phyloP scores from a whole-genome alignment of 1,140 invertebrate genomes.

The Ceratina australensis region DNA sequence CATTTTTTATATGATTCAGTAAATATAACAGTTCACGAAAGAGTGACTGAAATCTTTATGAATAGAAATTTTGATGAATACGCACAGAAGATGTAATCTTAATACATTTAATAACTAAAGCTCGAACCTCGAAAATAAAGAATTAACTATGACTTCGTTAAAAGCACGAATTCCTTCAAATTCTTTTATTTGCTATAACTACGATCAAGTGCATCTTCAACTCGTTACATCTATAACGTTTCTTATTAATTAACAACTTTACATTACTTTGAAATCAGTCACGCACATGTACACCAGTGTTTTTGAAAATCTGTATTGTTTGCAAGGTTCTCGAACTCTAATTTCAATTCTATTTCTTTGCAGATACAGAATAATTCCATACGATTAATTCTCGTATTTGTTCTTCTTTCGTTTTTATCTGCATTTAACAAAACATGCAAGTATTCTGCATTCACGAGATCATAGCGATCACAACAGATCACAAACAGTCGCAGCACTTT shows the following conservation, averaged over 20 bases:
- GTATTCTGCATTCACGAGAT: too few species aligned
- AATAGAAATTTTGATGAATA: neutral
- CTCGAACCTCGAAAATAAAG: neutral
- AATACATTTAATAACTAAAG: neutral
- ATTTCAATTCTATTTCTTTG: neutral
- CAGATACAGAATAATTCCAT: neutral
- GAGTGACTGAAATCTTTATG: neutral
- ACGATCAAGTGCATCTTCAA: neutral
- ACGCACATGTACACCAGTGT: neutral
- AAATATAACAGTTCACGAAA: neutral
- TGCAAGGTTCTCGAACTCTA: neutral
- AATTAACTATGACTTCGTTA: neutral
- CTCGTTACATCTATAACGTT: neutral
- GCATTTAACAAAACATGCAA: too few species aligned
- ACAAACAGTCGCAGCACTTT: too few species aligned
- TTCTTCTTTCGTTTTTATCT: too few species aligned
- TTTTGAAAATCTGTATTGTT: neutral
- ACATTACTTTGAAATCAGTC: neutral
- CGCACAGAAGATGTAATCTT: neutral
- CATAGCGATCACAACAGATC: too few species aligned
- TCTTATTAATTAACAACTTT: neutral
- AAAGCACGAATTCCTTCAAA: neutral
- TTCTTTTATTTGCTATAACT: constrained; percentile 5
- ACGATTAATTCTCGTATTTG: neutral
- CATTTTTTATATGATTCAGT: constrained; percentile 53